Percentiles rank a stretch among this genome's conserved stretches.
Evolutionary conservation across 2,888 invertebrate genomes (phyloP).

Genomic region (Caenorhabditis sp.): DNA sequence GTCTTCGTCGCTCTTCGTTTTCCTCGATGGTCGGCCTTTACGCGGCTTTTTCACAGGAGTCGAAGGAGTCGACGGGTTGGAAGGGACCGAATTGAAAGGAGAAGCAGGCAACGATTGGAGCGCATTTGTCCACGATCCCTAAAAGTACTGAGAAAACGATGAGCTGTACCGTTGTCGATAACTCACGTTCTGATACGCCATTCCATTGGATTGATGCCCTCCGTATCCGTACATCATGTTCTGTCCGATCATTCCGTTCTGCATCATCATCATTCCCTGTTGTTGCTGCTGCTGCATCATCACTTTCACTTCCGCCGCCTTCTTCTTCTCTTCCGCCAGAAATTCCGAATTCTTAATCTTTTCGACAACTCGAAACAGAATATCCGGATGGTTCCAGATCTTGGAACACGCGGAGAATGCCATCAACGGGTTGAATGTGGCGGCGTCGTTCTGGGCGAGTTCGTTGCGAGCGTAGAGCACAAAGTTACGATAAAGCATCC

Average conservation of each 20-base stretch:
- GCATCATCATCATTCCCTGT: conserved; percentile 4
- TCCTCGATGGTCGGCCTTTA: conserved; percentile 13
- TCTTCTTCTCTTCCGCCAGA: conserved; percentile 40
- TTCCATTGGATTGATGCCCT: conserved; percentile 3
- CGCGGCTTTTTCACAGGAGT: conserved; percentile 6
- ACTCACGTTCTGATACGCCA: conserved; percentile 24
- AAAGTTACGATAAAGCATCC: conserved; percentile 91
- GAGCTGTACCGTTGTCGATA: background rate
- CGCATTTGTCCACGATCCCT: conserved; percentile 2
- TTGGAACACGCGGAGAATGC: conserved; percentile 98
- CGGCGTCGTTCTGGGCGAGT: conserved; percentile 64
- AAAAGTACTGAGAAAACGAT: background rate
- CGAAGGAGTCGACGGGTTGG: conserved; percentile 25
- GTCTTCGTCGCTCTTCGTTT: conserved; percentile 36
- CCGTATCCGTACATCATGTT: background rate
- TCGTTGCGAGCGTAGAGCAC: conserved; percentile 85
- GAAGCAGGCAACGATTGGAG: background rate
- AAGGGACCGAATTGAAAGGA: conserved; percentile 2
- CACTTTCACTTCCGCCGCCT: background rate
- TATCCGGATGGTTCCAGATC: conserved; percentile 82
- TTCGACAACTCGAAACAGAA: conserved; percentile 74
- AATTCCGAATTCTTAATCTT: conserved; percentile 19
- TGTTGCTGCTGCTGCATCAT: conserved; percentile 15
- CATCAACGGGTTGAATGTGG: conserved; percentile 89
- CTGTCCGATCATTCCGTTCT: conserved; percentile 13